Percentiles rank a stretch among this genome's conserved stretches.
Conservation (phyloP, 2,113 vertebrate species). For the Ochotona curzoniae region DNA sequence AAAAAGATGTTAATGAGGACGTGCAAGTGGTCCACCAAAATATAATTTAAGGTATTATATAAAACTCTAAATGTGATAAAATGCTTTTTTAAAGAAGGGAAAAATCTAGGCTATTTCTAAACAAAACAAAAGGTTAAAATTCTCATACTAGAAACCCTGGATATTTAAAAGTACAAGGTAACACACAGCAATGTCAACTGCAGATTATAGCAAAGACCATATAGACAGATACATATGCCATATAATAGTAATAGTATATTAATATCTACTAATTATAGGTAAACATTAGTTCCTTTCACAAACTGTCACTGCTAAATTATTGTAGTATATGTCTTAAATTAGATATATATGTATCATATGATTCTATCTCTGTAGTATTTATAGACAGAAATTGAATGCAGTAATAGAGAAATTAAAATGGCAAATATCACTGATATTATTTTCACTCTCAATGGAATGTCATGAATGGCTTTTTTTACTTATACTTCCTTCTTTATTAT, state of each 20-base stretch:
- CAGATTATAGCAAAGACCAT: not conserved
- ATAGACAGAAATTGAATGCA: not conserved
- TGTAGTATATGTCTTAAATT: not conserved
- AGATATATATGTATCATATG: not conserved
- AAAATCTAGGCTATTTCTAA: slow-evolving; percentile 16
- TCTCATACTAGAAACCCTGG: not conserved
- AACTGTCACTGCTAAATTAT: not conserved
- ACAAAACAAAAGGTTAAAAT: slow-evolving; percentile 13
- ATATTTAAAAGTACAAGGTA: slow-evolving; percentile 36
- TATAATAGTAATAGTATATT: not conserved
- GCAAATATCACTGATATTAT: not conserved
- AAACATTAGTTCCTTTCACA: not conserved
- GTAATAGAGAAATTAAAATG: not conserved
- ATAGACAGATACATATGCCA: not conserved
- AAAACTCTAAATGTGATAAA: not conserved
- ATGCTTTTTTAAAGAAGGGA: not conserved
- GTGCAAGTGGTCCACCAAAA: not conserved
- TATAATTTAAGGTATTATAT: not conserved
- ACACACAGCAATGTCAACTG: not conserved
- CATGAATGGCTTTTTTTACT: not conserved
- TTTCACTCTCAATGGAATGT: not conserved
- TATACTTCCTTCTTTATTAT: too few relatives aligned
- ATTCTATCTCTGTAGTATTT: not conserved
- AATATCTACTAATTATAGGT: not conserved
- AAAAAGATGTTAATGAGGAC: not conserved